Conservation (phyloP, 2,797 vertebrate genomes). For the Neomorphus geoffroyi region DNA sequence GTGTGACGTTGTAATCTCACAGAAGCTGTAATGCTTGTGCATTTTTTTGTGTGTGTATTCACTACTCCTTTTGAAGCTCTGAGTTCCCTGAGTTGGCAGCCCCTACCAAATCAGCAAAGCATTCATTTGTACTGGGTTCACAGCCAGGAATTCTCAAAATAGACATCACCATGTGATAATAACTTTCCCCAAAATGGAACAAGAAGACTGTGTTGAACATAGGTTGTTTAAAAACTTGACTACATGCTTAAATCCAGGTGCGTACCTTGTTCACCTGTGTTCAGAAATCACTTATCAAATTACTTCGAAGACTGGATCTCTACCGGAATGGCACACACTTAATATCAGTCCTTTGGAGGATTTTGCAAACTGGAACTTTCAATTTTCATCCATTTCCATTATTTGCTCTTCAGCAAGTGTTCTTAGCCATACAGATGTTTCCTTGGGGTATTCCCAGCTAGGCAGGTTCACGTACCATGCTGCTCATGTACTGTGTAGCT, state of each 20-base stretch:
- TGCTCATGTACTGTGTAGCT: rapidly evolving
- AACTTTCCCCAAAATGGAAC: neutral
- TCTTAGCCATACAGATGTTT: neutral
- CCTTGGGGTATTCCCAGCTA: neutral
- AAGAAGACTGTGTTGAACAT: neutral
- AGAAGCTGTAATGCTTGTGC: neutral
- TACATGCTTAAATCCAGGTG: neutral
- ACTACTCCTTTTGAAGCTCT: neutral
- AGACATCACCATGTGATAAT: neutral
- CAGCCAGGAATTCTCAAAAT: neutral
- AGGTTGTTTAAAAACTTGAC: neutral
- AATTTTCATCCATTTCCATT: neutral
- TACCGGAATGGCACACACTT: rapidly evolving
- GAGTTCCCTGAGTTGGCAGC: neutral
- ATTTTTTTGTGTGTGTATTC: neutral
- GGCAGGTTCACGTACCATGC: neutral
- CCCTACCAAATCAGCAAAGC: neutral
- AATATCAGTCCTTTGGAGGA: neutral
- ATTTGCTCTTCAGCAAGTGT: neutral
- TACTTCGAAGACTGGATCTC: neutral
- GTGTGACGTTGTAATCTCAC: neutral
- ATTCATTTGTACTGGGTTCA: neutral
- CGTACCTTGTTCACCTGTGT: neutral
- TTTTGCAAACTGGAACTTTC: neutral
- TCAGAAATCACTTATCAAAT: neutral